phyloP scores from a whole-genome alignment of 2,888 invertebrate genomes.

The Holacanthella duospinosa region DNA sequence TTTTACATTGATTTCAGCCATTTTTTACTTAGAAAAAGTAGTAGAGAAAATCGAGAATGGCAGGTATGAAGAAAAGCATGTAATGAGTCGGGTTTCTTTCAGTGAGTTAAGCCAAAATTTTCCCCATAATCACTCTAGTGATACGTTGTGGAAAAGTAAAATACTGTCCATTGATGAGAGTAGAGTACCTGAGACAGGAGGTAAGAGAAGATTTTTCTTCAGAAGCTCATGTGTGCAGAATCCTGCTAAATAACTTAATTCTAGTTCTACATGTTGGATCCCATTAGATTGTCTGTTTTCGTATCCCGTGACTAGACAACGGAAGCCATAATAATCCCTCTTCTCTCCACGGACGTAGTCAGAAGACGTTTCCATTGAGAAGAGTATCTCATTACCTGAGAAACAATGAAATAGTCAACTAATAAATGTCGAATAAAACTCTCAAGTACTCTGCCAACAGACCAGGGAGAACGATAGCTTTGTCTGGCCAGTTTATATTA shows the following conservation, averaged over 20 bases:
- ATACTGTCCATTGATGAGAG: too few species aligned
- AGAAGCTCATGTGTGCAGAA: constrained; percentile 83
- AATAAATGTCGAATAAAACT: neutral
- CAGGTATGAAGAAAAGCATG: neutral
- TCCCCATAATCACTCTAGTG: neutral
- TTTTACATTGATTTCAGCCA: constrained; percentile 5
- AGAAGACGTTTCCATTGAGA: constrained; percentile 90
- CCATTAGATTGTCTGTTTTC: constrained; percentile 46
- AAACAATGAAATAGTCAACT: neutral
- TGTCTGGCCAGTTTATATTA: constrained; percentile 74
- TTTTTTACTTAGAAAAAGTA: constrained; percentile 8
- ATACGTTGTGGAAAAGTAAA: neutral
- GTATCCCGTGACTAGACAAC: constrained; percentile 71
- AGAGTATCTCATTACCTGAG: constrained; percentile 82
- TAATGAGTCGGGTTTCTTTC: too few species aligned
- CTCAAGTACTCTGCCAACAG: constrained; percentile 7
- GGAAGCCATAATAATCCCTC: constrained; percentile 66
- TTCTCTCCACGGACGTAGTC: constrained; percentile 86
- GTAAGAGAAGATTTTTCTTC: constrained; percentile 65
- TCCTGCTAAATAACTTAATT: constrained; percentile 78
- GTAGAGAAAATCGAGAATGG: neutral
- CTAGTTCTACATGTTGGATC: constrained; percentile 70
- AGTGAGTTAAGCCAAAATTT: neutral
- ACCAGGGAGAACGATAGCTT: constrained; percentile 70
- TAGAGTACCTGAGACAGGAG: constrained; percentile 49